Evolutionary conservation across 2,888 invertebrate species (phyloP), one percentile per base, ranked within the genome.

Genomic region (Antitype chi): DNA sequence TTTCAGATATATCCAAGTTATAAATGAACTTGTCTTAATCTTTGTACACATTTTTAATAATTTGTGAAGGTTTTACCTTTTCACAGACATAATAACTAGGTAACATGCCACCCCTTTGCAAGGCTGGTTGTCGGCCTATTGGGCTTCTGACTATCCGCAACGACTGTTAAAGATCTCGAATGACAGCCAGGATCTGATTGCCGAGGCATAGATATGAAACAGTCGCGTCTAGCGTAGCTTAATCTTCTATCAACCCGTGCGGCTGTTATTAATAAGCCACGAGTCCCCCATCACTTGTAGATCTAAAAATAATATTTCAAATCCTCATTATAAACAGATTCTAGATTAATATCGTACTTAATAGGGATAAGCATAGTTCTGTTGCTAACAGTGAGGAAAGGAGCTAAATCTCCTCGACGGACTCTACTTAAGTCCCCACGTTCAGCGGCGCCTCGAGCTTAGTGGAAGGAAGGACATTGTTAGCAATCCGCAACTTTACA

Each of bases 1-100:
- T 47, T 20, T 52, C n/a, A 43, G 66, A 78, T 47, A 53, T 28
- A 60, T 62, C 25, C 17, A 47, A 64, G 55, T 55, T 57, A 57
- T 55, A 55, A 62, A 60, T 53, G 11, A 74, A 68, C 15, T 57
- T 68, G 23, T 25, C 8, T 43, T 47, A 47, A 69, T 60, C 25
- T 60, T 59, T 62, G n/a, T 11, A 25, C 32, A 13, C 57, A 77
- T 82, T 81, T 77, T 70, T 82, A 70, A 68, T 64, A 4, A 63
- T 76, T 82, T 63, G 63, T n/a, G 5, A 47, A 62, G 38, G 43
- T 52, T 62, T 53, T 15, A 47, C 32, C 7, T 68, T 43, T 15
- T 20, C 13, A 47, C 64, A 55, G 53, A 55, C 17, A 23, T 69
- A 66, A 4, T 32, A 32, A 32, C 32, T 32, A 4, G 32, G 32